Evolutionary conservation across 2,797 vertebrate genomes (phyloP).

Genomic region (Hydrocynus forskahlii): DNA sequence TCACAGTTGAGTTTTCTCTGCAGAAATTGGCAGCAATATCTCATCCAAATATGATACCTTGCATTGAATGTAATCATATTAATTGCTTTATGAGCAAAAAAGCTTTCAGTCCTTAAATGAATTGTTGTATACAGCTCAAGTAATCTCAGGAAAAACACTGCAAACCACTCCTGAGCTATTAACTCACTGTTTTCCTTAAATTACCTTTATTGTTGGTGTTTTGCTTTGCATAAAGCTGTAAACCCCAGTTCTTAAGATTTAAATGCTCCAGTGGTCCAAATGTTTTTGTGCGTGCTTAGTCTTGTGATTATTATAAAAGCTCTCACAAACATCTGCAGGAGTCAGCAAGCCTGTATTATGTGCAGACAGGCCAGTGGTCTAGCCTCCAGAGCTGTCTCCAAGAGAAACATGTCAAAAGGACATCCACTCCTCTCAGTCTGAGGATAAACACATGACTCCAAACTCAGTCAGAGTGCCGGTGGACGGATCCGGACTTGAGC

Average conservation of each 20-base stretch:
- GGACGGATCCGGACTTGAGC: not conserved
- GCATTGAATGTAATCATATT: too few relatives aligned
- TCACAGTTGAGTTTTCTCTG: too few relatives aligned
- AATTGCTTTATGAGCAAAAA: too few relatives aligned
- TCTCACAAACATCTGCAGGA: not conserved
- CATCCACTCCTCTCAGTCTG: not conserved
- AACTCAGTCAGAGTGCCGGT: not conserved
- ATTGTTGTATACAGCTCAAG: not conserved
- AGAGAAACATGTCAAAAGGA: conserved; percentile 10
- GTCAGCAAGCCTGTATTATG: not conserved
- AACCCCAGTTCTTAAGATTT: not conserved
- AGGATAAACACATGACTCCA: conserved; percentile 3
- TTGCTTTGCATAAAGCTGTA: not conserved
- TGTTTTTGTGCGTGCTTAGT: not conserved
- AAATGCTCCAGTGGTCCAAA: too few relatives aligned
- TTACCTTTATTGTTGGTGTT: not conserved
- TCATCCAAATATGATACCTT: too few relatives aligned
- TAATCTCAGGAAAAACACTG: not conserved
- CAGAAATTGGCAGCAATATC: too few relatives aligned
- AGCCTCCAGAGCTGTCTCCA: not conserved
- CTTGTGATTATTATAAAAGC: not conserved
- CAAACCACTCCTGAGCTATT: not conserved
- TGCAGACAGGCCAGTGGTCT: not conserved
- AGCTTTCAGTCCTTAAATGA: not conserved
- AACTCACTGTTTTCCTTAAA: not conserved